Percentiles rank a stretch among this genome's conserved stretches.
Conservation (phyloP, 1,140 invertebrate genomes). For the Trachymyrmex cornetzi region DNA sequence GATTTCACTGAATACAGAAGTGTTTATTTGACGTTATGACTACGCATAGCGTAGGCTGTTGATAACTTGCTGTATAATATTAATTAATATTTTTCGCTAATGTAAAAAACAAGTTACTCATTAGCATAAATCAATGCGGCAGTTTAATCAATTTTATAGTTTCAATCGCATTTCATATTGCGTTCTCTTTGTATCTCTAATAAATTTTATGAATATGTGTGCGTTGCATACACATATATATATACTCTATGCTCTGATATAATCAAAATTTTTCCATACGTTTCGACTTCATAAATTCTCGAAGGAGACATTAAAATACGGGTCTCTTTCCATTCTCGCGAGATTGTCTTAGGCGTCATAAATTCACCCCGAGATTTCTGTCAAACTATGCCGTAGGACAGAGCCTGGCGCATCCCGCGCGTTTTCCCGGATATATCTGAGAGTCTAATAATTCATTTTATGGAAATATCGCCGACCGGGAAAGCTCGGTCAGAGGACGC, state of each 20-base stretch:
- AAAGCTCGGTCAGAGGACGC: conserved; percentile 25
- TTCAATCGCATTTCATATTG: not conserved
- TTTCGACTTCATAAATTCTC: conserved; percentile 61
- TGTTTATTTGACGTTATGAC: not conserved
- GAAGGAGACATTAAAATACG: conserved; percentile 61
- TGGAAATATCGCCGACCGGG: conserved; percentile 80
- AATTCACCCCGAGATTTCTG: conserved; percentile 61
- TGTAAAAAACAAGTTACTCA: not conserved
- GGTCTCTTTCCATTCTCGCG: conserved; percentile 52
- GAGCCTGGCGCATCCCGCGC: conserved; percentile 59
- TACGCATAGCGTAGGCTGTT: not conserved
- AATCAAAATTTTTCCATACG: conserved; percentile 57
- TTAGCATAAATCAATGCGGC: not conserved
- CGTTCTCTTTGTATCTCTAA: not conserved
- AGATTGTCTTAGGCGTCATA: conserved; percentile 61
- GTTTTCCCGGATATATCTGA: conserved; percentile 59
- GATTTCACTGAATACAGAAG: conserved; percentile 6
- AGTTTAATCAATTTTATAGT: not conserved
- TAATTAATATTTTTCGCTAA: not conserved
- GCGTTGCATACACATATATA: not conserved
- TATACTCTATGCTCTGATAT: conserved; percentile 19
- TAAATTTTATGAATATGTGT: not conserved
- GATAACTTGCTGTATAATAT: not conserved
- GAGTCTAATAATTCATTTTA: conserved; percentile 86
- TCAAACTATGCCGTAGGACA: conserved; percentile 59